Conservation (phyloP, 2,797 vertebrate genomes). For the Mormyrus hasselquistii region DNA sequence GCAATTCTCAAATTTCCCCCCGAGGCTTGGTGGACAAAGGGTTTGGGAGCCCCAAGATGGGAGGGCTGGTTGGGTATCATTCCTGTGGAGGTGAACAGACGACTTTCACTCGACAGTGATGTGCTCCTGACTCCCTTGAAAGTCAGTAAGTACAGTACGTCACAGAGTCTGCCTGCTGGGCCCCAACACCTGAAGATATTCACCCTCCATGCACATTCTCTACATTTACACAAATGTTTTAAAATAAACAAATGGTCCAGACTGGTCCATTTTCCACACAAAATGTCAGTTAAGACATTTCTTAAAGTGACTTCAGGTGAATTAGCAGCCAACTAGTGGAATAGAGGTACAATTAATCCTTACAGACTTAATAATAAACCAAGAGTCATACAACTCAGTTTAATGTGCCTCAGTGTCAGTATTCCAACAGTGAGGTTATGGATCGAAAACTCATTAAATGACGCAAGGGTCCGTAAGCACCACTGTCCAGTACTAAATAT, state of each 20-base stretch:
- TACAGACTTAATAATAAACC: not conserved
- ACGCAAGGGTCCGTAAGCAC: constrained; percentile 61
- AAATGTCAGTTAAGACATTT: not conserved
- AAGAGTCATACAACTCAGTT: not conserved
- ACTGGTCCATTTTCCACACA: not conserved
- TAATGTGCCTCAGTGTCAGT: not conserved
- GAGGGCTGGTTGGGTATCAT: not conserved
- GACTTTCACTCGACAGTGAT: not conserved
- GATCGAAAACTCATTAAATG: constrained; percentile 39
- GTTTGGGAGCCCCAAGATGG: not conserved
- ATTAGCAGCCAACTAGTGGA: not conserved
- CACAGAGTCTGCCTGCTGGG: not conserved
- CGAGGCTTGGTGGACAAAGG: not conserved
- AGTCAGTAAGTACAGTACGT: not conserved
- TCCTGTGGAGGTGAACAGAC: not conserved
- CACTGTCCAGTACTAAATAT: constrained; percentile 15
- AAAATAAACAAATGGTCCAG: not conserved
- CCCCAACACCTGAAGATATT: not conserved
- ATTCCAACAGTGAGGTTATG: not conserved
- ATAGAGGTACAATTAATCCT: not conserved
- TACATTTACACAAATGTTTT: not conserved
- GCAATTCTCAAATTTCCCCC: constrained; percentile 11
- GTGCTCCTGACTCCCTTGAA: not conserved
- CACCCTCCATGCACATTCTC: not conserved
- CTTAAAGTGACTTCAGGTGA: not conserved